A percentile compares a stretch with the other conserved stretches of the same genome.
Conservation (phyloP, 2,797 vertebrate genomes). For the Pitangus sulphuratus region DNA sequence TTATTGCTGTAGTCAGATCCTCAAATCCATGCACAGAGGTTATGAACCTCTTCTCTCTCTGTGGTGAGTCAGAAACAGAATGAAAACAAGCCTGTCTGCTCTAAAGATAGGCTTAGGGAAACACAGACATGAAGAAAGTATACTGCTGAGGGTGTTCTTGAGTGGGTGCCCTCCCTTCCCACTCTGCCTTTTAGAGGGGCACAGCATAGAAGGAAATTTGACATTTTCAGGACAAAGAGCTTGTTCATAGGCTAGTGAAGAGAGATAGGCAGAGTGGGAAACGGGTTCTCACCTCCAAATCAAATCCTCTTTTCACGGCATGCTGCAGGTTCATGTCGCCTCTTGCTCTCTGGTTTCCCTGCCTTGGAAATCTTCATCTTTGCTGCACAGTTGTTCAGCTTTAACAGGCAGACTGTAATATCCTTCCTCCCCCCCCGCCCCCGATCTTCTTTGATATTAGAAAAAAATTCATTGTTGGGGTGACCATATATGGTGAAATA, state of each 20-base stretch:
- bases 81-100: background rate
- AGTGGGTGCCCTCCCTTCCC: background rate
- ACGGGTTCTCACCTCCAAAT: background rate
- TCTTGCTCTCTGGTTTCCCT: background rate
- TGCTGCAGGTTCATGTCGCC: background rate
- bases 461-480: background rate
- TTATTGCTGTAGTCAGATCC: background rate
- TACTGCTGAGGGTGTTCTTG: background rate
- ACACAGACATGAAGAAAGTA: background rate
- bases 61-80: background rate
- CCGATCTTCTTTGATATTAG: background rate
- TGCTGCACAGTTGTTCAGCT: background rate
- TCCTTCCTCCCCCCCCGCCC: too few relatives aligned
- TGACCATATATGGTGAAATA: background rate
- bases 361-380: background rate
- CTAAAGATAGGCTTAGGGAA: background rate
- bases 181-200: background rate
- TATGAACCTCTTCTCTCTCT: background rate
- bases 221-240: background rate
- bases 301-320: background rate
- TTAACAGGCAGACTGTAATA: background rate
- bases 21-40: background rate
- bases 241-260: background rate
- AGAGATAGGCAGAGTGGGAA: background rate
- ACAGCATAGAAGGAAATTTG: background rate